phyloP scores from a whole-genome alignment of 2,113 vertebrate species.

The Rousettus leschenaultii region DNA sequence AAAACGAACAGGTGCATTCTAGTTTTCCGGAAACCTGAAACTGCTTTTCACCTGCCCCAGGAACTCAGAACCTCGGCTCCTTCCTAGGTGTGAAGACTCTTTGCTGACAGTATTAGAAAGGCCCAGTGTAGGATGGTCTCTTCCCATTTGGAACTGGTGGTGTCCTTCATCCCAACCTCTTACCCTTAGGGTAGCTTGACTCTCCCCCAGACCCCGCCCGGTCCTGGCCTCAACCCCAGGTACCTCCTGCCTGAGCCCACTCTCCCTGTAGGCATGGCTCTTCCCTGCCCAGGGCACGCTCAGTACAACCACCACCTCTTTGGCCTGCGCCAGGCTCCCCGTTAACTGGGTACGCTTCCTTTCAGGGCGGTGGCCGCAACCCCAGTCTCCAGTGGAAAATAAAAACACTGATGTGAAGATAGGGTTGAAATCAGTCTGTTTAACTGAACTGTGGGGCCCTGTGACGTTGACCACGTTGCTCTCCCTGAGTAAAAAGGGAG shows the following conservation, averaged over 20 bases:
- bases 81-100: neutral
- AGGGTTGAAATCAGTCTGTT: neutral
- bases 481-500: neutral
- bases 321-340: neutral
- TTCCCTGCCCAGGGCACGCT: neutral
- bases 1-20: neutral
- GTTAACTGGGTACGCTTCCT: neutral
- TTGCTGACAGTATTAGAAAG: neutral
- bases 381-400: neutral
- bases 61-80: neutral
- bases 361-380: neutral
- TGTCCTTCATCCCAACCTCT: neutral
- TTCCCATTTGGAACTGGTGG: neutral
- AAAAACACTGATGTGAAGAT: neutral
- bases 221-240: neutral
- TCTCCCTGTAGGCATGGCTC: fast-evolving
- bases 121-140: neutral
- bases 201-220: neutral
- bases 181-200: neutral
- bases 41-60: neutral
- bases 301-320: neutral
- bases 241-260: neutral
- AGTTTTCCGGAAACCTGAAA: neutral
- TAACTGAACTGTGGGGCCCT: fast-evolving
- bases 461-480: neutral